Base-by-base conservation (phyloP, 1,140 invertebrate species). In the Hypsibius dujardini region DNA sequence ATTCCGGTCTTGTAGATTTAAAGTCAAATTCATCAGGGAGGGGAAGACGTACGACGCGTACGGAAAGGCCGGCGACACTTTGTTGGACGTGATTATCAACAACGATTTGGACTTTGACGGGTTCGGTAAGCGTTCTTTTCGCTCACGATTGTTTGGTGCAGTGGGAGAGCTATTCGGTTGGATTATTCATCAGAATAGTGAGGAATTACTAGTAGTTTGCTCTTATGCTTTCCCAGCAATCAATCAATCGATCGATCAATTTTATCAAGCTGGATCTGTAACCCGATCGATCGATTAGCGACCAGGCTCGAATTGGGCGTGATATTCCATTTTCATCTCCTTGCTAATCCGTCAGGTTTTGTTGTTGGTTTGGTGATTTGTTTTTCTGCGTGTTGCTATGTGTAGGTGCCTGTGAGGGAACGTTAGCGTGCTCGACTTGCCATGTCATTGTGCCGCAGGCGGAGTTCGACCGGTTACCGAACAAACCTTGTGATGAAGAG, bases 381-480 rank as follows among this genome's bases (percentile, higher is more conserved):
- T 28, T 28, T 28, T 28, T 28, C 28, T 28, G 28, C 28, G 28
- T 28, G 28, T 28, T 28, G 28, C 28, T 28, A 28, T 28, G 28
- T 42, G 73, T 76, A 81, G 86, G 92, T 70, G 92, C 93, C 40
- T 97, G 94, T 82, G 94, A 96, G 81, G 95, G 94, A 60, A 97
- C 93, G 1, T 81, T 97, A 15, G 92, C 93, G 0, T 98, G 95
- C 78, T 96, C 93, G 47, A 97, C 94, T 0, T 98, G 95, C 78
- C 95, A 98, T 80, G 84, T 97, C 46, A n/a, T 82, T 46, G 78
- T 82, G 42, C 56, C 46, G 47, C 81, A 87, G 76, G 82, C 87
- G 73, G 87, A 92, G 78, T 97, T 84, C 79, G 87, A 93, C 71
- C 84, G 84, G 75, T 81, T 97, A 73, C 87, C 89, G 46, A 86